Conservation (phyloP, 2,888 invertebrate species). For the Tuta absoluta region DNA sequence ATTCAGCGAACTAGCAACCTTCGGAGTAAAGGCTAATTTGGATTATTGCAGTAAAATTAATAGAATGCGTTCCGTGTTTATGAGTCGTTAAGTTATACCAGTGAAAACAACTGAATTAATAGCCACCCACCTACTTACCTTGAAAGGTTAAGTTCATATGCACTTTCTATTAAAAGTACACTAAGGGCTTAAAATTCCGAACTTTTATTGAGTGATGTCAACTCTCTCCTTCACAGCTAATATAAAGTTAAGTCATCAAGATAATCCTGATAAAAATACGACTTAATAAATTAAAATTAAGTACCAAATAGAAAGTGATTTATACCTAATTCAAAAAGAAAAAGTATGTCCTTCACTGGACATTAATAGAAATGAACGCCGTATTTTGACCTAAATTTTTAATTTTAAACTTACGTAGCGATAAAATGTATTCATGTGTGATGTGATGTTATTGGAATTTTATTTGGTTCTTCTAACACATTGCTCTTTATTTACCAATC, state of each 20-base stretch:
- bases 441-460: background rate
- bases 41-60: too few relatives aligned
- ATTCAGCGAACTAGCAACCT: background rate
- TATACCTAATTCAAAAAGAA: constrained; percentile 3
- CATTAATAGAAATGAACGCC: background rate
- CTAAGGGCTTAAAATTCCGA: constrained; percentile 23
- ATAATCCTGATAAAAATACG: constrained; percentile 24
- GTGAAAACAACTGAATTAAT: constrained; percentile 22
- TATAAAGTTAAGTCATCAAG: constrained; percentile 20
- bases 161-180: constrained; percentile 24
- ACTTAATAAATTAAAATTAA: constrained; percentile 14
- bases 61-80: background rate
- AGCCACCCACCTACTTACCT: constrained; percentile 6
- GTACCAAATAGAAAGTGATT: constrained; percentile 20
- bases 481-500: background rate
- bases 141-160: constrained; percentile 15
- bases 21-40: background rate
- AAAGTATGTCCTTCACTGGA: background rate
- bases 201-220: constrained; percentile 24
- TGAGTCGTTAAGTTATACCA: background rate
- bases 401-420: background rate
- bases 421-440: background rate
- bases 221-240: constrained; percentile 23
- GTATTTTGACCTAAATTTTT: constrained; percentile 2
- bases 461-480: background rate